phyloP scores from a whole-genome alignment of 2,888 invertebrate genomes.

The Dicranocentrus wangi region DNA sequence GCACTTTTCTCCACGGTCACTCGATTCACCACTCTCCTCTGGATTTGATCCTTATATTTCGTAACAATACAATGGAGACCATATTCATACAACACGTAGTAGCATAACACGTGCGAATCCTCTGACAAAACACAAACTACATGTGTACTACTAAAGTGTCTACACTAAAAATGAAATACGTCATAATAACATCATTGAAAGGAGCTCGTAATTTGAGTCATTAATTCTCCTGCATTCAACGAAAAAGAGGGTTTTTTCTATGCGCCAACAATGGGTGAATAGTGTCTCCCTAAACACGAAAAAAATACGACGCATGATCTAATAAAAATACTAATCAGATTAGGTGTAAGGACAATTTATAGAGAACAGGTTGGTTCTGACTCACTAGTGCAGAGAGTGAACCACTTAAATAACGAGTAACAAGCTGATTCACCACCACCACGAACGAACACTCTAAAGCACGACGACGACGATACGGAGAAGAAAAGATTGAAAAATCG shows the following conservation, averaged over 20 bases:
- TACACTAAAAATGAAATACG: background rate
- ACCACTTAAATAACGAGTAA: constrained; percentile 15
- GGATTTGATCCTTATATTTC: too few species aligned
- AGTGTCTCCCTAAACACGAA: constrained; percentile 14
- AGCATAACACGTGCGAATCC: constrained; percentile 2
- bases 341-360: constrained; percentile 48
- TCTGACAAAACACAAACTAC: background rate
- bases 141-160: too few species aligned
- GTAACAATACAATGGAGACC: constrained; percentile 4
- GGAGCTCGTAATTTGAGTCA: constrained; percentile 1
- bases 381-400: constrained; percentile 42
- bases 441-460: too few species aligned
- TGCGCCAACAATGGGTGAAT: background rate
- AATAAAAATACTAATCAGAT: constrained; percentile 58
- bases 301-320: constrained; percentile 44
- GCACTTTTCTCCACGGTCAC: constrained; percentile 1
- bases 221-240: too few species aligned
- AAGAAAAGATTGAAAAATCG: constrained; percentile 21
- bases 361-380: constrained; percentile 44
- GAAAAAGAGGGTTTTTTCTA: background rate
- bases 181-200: constrained; percentile 6
- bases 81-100: too few species aligned
- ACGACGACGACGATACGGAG: constrained; percentile 2
- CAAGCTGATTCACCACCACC: constrained; percentile 35
- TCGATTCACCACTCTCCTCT: too few species aligned